phyloP scores from a whole-genome alignment of 2,113 vertebrate species.

The Probosciger aterrimus region DNA sequence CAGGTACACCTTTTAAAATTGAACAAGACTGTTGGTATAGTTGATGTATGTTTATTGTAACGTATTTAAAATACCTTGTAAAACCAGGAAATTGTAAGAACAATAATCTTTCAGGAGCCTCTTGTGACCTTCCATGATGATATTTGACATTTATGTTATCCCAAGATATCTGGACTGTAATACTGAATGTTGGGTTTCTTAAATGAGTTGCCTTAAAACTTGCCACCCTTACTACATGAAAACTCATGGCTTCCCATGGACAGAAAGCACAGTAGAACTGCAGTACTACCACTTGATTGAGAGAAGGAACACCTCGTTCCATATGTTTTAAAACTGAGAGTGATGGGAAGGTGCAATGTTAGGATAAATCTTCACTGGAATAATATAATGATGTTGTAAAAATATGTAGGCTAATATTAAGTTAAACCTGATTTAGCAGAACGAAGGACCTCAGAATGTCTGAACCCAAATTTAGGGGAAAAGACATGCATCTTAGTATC shows the following conservation, averaged over 20 bases:
- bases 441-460: background rate
- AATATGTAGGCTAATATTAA: background rate
- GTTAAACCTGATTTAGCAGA: background rate
- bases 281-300: background rate
- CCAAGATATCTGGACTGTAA: background rate
- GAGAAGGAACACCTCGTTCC: background rate
- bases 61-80: background rate
- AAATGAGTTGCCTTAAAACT: background rate
- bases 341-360: background rate
- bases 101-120: background rate
- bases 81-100: background rate
- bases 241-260: background rate
- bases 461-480: background rate
- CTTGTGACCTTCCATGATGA: background rate
- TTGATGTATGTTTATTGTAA: background rate
- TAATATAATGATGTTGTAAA: background rate
- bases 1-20: background rate
- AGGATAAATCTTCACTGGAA: background rate
- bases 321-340: background rate
- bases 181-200: background rate
- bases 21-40: background rate
- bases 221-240: background rate
- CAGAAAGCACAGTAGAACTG: background rate
- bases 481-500: background rate
- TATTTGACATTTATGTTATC: background rate